Conservation (phyloP, 2,113 vertebrate genomes). For the Peromyscus californicus region DNA sequence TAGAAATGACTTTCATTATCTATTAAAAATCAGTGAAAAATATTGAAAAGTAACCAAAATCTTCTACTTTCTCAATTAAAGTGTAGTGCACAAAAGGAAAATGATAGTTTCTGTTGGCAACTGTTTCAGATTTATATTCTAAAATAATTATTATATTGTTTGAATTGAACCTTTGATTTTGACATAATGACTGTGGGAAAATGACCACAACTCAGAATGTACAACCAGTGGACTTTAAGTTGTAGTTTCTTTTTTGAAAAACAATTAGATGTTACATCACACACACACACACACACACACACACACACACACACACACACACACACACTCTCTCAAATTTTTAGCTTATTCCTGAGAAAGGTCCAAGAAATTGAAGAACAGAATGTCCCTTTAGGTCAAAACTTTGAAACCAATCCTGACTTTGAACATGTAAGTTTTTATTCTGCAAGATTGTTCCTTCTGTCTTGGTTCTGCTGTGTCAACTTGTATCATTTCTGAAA, state of each 20-base stretch:
- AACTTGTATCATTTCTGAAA: conserved; percentile 65
- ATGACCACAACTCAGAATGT: conserved; percentile 14
- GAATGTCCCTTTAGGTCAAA: background rate
- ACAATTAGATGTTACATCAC: conserved; percentile 55
- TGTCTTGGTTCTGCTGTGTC: conserved; percentile 60
- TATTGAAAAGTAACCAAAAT: conserved; percentile 59
- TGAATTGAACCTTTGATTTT: background rate
- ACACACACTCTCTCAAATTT: background rate
- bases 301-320: background rate
- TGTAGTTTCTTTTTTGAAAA: conserved; percentile 49
- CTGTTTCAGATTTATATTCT: conserved; percentile 14
- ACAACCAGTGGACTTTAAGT: background rate
- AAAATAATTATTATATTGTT: conserved; percentile 57
- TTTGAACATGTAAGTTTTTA: conserved; percentile 66
- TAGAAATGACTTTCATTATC: conserved; percentile 69
- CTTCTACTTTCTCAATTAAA: conserved; percentile 55
- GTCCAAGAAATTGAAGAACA: conserved; percentile 40
- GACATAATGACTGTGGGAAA: conserved; percentile 18
- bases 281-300: background rate
- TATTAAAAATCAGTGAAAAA: conserved; percentile 63
- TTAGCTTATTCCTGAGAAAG: conserved; percentile 69
- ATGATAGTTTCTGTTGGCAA: conserved; percentile 59
- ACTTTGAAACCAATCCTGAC: background rate
- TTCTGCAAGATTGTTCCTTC: background rate
- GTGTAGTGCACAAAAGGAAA: conserved; percentile 45